These are phyloP conservation scores for Parascotia fuliginaria DNA, from an alignment of 2,888 invertebrate genomes.

Conservation along the genomic window DNA sequence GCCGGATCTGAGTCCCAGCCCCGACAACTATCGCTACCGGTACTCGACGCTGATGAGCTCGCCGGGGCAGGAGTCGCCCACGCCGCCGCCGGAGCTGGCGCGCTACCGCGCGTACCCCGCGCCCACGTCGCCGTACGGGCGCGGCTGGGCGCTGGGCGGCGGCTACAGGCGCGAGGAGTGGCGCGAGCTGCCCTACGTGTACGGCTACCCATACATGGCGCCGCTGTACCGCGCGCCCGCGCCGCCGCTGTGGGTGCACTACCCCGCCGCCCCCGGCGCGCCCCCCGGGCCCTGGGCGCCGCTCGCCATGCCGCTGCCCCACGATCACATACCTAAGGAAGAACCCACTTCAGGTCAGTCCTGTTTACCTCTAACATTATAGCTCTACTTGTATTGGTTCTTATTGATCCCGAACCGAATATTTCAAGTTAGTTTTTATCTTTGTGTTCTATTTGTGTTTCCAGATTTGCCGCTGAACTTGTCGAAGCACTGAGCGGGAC, in stretches of 20 bases:
- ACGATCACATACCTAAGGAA: slow-evolving; percentile 84
- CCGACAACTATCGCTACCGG: slow-evolving; percentile 74
- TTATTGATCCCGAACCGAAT: too few relatives aligned
- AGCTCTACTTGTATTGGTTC: neutral
- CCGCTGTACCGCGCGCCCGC: slow-evolving; percentile 71
- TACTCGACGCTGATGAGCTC: slow-evolving; percentile 67
- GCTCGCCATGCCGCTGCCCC: slow-evolving; percentile 77
- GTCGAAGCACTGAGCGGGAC: slow-evolving; percentile 90
- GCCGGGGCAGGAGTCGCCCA: slow-evolving; percentile 67
- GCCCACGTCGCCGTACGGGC: slow-evolving; percentile 57
- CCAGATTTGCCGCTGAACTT: slow-evolving; percentile 95
- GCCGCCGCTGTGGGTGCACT: slow-evolving; percentile 79
- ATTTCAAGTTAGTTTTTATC: too few relatives aligned
- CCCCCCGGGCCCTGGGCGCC: slow-evolving; percentile 84
- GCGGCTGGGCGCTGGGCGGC: slow-evolving; percentile 33
- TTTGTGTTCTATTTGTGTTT: slow-evolving; percentile 57
- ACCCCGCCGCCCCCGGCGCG: slow-evolving; percentile 74
- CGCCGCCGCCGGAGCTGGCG: slow-evolving; percentile 60
- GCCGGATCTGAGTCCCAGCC: slow-evolving; percentile 76
- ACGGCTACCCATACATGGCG: slow-evolving; percentile 76
- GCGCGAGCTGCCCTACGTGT: slow-evolving; percentile 70
- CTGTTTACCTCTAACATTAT: neutral
- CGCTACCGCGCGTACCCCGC: slow-evolving; percentile 69
- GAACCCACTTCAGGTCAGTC: slow-evolving; percentile 85
- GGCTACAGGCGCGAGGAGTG: slow-evolving; percentile 61